These are phyloP conservation scores for Oncorhynchus nerka DNA, from an alignment of 2,113 vertebrate species.

Conservation along the genomic window DNA sequence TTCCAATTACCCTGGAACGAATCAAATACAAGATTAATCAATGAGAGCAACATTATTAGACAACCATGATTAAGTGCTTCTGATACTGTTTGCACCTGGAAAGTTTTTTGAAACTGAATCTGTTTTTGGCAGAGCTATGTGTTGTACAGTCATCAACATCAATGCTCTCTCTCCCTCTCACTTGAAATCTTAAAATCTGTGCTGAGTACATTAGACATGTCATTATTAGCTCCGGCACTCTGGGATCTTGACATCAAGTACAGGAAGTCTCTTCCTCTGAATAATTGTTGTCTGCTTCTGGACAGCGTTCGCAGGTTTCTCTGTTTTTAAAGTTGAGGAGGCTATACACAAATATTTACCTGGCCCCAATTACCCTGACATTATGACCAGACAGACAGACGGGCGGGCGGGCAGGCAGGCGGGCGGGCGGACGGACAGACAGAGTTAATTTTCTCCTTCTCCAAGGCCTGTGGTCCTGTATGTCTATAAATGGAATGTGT, in stretches of 20 bases:
- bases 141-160: neutral
- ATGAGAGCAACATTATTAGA: slow-evolving; percentile 28
- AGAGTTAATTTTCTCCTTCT: no score
- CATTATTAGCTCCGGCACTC: no score
- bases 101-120: no score
- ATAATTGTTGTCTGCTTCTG: slow-evolving; percentile 48
- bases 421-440: no score
- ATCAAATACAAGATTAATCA: slow-evolving; percentile 36
- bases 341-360: slow-evolving; percentile 66
- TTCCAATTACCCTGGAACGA: slow-evolving; percentile 46
- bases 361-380: slow-evolving; percentile 48
- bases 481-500: slow-evolving; percentile 26
- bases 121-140: no score
- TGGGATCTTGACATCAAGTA: neutral
- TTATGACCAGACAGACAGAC: no score
- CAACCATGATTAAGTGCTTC: neutral
- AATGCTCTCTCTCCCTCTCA: neutral
- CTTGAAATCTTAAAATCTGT: neutral
- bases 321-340: slow-evolving; percentile 44
- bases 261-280: slow-evolving; percentile 17
- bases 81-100: neutral
- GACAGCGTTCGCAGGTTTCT: slow-evolving; percentile 44
- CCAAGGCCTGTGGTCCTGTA: slow-evolving; percentile 21
- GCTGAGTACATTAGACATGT: neutral
- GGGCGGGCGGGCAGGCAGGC: no score